phyloP scores from a whole-genome alignment of 2,888 invertebrate species.

The Phasia obesa region DNA sequence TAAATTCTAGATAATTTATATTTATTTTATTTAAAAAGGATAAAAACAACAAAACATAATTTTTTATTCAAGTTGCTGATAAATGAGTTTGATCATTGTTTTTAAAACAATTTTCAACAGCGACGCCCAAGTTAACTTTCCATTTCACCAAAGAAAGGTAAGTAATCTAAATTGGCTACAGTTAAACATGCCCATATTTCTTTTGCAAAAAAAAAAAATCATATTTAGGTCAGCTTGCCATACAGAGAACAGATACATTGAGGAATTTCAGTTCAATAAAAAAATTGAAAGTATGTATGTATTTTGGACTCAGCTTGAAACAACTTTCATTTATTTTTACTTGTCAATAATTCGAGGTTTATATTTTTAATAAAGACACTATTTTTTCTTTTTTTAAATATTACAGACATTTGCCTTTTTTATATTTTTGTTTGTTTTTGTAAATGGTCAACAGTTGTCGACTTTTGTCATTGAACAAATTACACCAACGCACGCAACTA shows the following conservation, averaged over 20 bases:
- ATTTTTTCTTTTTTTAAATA: constrained; percentile 6
- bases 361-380: too few relatives aligned
- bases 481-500: constrained; percentile 41
- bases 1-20: too few relatives aligned
- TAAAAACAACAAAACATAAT: not conserved
- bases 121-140: constrained; percentile 7
- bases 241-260: constrained; percentile 14
- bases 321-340: constrained; percentile 49
- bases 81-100: constrained; percentile 22
- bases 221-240: constrained; percentile 42
- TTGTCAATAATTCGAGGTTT: not conserved
- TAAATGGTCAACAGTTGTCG: not conserved
- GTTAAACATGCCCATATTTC: not conserved
- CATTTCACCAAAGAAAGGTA: constrained; percentile 30
- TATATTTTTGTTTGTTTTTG: constrained; percentile 37
- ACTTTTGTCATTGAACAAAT: not conserved
- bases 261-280: constrained; percentile 16
- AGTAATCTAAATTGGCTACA: not conserved
- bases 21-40: too few relatives aligned
- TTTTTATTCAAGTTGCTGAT: not conserved
- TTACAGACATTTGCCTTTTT: constrained; percentile 49
- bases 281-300: constrained; percentile 36
- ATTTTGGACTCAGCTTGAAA: not conserved
- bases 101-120: not conserved
- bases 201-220: constrained; percentile 12